Conservation (phyloP, 2,113 vertebrate species). For the Tursiops truncatus region DNA sequence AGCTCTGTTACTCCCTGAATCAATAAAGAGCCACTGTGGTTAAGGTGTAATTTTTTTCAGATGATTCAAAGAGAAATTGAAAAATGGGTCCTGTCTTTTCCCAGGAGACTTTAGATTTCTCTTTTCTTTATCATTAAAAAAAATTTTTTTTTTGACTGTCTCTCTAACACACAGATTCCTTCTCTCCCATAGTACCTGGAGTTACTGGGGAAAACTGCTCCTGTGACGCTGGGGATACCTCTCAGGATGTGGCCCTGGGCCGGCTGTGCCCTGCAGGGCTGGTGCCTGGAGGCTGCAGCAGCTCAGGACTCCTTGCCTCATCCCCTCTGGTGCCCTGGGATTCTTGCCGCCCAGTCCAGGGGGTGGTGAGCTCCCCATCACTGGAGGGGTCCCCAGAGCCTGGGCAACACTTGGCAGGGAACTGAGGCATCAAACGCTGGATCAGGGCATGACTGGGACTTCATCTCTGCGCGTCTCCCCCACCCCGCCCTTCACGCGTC, state of each 20-base stretch:
- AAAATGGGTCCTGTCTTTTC: neutral
- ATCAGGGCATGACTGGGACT: no score
- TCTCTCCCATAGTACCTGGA: neutral
- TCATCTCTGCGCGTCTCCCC: neutral
- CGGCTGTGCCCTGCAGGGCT: rapidly evolving
- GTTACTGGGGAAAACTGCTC: neutral
- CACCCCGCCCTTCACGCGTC: neutral
- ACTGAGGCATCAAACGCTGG: no score
- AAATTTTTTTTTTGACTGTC: neutral
- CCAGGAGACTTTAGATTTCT: constrained; percentile 32
- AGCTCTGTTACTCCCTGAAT: neutral
- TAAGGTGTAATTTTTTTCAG: neutral
- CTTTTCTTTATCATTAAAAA: neutral
- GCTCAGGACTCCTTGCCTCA: neutral
- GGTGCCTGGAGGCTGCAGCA: neutral
- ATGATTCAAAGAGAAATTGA: constrained; percentile 47
- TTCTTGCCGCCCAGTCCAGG: no score
- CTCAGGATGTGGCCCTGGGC: neutral
- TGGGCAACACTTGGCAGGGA: neutral
- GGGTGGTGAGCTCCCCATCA: neutral
- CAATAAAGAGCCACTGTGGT: neutral
- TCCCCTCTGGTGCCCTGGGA: neutral
- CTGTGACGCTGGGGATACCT: neutral
- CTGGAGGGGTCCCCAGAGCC: neutral
- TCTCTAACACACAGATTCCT: neutral